Conservation (phyloP, 1,140 invertebrate genomes). For the Trachymyrmex septentrionalis region DNA sequence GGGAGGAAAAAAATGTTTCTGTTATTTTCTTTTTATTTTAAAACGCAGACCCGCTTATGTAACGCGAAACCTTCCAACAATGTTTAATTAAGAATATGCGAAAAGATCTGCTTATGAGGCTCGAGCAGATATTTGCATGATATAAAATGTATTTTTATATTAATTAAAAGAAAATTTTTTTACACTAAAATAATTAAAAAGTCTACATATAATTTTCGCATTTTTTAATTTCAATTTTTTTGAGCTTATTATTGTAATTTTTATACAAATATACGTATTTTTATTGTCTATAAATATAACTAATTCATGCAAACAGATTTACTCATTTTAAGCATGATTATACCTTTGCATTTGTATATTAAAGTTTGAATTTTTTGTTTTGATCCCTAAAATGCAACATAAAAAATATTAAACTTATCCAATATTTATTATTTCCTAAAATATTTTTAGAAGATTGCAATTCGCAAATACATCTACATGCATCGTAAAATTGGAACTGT, state of each 20-base stretch:
- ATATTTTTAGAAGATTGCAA: background rate
- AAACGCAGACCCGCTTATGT: background rate
- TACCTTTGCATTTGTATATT: background rate
- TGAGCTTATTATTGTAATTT: background rate
- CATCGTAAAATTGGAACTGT: background rate
- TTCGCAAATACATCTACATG: background rate
- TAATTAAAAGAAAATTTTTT: constrained; percentile 50
- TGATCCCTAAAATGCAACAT: background rate
- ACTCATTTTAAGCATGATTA: background rate
- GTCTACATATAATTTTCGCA: background rate
- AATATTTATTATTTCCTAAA: background rate
- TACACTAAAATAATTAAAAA: background rate
- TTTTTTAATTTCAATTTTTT: constrained; percentile 6
- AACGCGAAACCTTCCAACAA: constrained; percentile 7
- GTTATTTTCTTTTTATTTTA: constrained; percentile 24
- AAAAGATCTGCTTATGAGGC: constrained; percentile 33
- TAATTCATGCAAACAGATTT: background rate
- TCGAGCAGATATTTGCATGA: background rate
- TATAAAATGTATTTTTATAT: constrained; percentile 24
- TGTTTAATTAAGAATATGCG: constrained; percentile 45
- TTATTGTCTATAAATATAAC: background rate
- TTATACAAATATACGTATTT: background rate
- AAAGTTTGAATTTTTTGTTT: background rate
- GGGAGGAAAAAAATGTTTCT: constrained; percentile 39
- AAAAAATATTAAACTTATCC: background rate